Percentiles rank a stretch among this genome's conserved stretches.
Conservation (phyloP, 2,113 vertebrate species). For the Beaufortia kweichowensis region DNA sequence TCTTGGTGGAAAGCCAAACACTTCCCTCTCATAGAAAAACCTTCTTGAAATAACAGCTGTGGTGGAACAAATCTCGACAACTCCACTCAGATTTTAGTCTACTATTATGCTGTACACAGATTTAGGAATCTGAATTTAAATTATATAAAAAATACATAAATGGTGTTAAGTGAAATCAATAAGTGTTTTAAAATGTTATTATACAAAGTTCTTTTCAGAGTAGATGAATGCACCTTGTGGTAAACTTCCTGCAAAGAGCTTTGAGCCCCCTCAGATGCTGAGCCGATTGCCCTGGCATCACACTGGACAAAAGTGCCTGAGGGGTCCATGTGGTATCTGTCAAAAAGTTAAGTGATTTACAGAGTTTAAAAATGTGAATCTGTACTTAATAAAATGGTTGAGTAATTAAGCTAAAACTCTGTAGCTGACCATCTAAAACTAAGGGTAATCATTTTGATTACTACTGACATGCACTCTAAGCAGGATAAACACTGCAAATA, state of each 20-base stretch:
- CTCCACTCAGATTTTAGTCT: not conserved
- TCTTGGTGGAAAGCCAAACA: not conserved
- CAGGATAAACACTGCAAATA: not conserved
- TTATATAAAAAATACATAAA: no score
- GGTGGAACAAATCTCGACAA: not conserved
- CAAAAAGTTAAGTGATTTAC: not conserved
- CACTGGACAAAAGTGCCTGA: slow-evolving; percentile 98
- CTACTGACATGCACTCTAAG: not conserved
- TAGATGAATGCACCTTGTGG: slow-evolving; percentile 84
- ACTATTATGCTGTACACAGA: not conserved
- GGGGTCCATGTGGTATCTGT: slow-evolving; percentile 98
- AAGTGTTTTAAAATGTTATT: no score
- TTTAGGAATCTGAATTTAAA: not conserved
- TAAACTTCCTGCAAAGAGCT: slow-evolving; percentile 98
- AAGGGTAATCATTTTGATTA: not conserved
- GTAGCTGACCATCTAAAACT: not conserved
- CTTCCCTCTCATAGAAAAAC: not conserved
- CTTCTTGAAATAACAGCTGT: slow-evolving; percentile 5
- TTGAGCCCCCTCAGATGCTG: slow-evolving; percentile 96
- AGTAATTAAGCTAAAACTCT: not conserved
- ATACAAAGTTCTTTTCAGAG: not conserved
- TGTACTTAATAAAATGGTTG: not conserved
- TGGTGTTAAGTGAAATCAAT: no score
- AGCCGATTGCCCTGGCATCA: slow-evolving; percentile 96
- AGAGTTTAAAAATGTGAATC: not conserved